Percentiles rank a stretch among this genome's conserved stretches.
phyloP scores from a whole-genome alignment of 2,113 vertebrate species.

The Aegotheles bennettii region DNA sequence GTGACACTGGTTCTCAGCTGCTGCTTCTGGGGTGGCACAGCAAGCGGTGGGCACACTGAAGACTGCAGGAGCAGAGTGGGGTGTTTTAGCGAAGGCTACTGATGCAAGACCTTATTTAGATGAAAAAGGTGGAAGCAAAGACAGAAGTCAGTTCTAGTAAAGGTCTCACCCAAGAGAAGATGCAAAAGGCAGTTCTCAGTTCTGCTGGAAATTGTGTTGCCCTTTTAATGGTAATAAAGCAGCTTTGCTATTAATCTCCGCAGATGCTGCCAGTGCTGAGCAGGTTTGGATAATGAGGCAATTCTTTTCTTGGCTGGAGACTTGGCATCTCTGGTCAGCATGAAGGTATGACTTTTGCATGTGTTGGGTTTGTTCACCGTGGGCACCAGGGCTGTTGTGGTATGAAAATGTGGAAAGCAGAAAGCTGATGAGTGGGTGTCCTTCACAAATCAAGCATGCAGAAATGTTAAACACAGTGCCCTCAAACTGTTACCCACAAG shows the following conservation, averaged over 20 bases:
- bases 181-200: neutral
- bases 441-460: neutral
- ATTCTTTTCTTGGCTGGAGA: neutral
- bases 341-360: neutral
- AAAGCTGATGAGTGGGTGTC: neutral
- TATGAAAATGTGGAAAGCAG: neutral
- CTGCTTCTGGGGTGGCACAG: neutral
- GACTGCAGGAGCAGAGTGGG: neutral
- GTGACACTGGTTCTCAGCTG: neutral
- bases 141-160: neutral
- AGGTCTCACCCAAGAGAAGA: neutral
- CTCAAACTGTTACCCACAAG: neutral
- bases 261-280: neutral
- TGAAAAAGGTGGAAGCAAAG: neutral
- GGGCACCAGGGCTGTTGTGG: neutral
- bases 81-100: neutral
- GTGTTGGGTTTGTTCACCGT: fast-evolving
- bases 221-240: neutral
- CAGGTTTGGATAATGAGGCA: neutral
- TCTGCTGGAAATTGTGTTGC: neutral
- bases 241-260: neutral
- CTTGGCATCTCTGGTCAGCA: neutral
- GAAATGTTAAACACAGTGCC: neutral
- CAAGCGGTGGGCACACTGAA: neutral
- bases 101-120: neutral